Percentiles rank a stretch among this genome's conserved stretches.
Evolutionary conservation across 2,113 vertebrate genomes (phyloP).

Genomic region (Callospermophilus lateralis): DNA sequence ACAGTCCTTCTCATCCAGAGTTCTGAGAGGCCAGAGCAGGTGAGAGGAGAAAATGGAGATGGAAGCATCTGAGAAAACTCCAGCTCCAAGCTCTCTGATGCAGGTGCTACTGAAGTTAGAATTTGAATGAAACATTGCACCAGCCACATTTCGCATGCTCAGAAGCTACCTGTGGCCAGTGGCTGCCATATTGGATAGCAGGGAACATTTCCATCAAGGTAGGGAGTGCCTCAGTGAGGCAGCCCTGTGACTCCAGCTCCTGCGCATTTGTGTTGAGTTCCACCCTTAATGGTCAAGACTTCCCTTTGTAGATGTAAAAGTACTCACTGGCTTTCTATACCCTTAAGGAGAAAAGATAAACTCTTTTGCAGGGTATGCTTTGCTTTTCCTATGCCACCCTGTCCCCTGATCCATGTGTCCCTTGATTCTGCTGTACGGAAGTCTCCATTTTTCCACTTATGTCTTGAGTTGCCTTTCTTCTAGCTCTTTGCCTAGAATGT

Average conservation of each 20-base stretch:
- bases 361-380: not conserved
- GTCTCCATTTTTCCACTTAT: not conserved
- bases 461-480: not conserved
- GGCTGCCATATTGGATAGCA: not conserved
- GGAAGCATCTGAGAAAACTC: not conserved
- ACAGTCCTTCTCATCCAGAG: not conserved
- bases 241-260: not conserved
- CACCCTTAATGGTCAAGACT: not conserved
- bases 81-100: not conserved
- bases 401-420: too few relatives aligned
- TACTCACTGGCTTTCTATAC: not conserved
- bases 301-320: not conserved
- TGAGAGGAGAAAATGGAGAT: not conserved
- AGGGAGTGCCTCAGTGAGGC: too few relatives aligned
- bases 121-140: not conserved
- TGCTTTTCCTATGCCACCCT: not conserved
- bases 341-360: not conserved
- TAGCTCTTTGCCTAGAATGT: not conserved
- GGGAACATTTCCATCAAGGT: not conserved
- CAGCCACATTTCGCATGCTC: not conserved
- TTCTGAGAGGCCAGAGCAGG: rapidly evolving
- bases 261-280: not conserved
- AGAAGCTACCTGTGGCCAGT: not conserved
- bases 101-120: not conserved
- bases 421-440: not conserved